phyloP scores from a whole-genome alignment of 2,888 invertebrate species.

The Ornithoptera alexandrae region DNA sequence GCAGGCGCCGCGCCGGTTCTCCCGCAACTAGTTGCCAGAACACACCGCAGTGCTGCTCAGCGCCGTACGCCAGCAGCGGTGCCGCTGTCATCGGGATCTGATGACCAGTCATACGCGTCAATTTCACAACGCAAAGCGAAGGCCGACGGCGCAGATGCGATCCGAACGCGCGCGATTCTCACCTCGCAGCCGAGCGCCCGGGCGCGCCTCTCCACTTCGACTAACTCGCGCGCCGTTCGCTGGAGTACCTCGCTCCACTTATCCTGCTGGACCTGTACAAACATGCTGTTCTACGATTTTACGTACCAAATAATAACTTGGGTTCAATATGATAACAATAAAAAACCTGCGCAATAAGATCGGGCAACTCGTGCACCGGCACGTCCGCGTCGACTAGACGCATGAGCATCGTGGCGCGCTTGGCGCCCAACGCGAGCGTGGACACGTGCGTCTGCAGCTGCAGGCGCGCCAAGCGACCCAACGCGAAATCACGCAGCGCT shows the following conservation, averaged over 20 bases:
- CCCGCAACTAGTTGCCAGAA: slow-evolving; percentile 79
- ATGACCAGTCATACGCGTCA: background rate
- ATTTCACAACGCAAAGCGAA: background rate
- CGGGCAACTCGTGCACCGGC: slow-evolving; percentile 75
- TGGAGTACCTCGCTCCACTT: slow-evolving; percentile 84
- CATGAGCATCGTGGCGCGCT: slow-evolving; percentile 82
- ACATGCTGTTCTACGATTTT: slow-evolving; percentile 36
- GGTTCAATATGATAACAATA: background rate
- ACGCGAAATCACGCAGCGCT: slow-evolving; percentile 41
- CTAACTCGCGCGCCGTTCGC: slow-evolving; percentile 87
- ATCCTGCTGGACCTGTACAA: slow-evolving; percentile 82
- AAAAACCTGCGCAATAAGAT: slow-evolving; percentile 82
- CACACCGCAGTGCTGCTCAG: slow-evolving; percentile 76
- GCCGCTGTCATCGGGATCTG: slow-evolving; percentile 81
- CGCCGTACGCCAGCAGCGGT: slow-evolving; percentile 75
- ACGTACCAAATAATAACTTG: background rate
- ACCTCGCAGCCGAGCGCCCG: slow-evolving; percentile 88
- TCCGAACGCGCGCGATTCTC: slow-evolving; percentile 37
- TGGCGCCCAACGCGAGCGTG: slow-evolving; percentile 84
- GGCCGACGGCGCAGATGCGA: background rate
- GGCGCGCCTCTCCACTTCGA: slow-evolving; percentile 85
- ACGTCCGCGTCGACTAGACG: slow-evolving; percentile 85
- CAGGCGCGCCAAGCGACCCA: slow-evolving; percentile 80
- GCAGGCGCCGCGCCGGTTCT: slow-evolving; percentile 49
- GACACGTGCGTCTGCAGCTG: slow-evolving; percentile 86